Conservation (phyloP, 2,888 invertebrate species). For the Antitype chi region DNA sequence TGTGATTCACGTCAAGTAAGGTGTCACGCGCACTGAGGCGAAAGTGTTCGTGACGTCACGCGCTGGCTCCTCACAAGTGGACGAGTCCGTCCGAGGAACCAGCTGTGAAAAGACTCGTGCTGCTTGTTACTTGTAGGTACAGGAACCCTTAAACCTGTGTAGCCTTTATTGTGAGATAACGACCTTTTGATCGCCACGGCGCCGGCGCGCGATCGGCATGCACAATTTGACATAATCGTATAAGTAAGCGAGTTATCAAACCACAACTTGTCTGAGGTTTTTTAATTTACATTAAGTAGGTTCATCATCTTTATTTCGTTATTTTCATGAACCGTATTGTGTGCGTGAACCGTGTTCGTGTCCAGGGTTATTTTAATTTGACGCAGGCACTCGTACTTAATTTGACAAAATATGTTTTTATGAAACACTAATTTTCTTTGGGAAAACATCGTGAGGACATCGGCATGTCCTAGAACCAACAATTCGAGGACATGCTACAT, state of each 20-base stretch:
- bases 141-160: neutral
- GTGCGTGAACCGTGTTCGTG: no score
- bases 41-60: neutral
- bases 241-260: no score
- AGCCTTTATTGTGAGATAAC: neutral
- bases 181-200: no score
- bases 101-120: neutral
- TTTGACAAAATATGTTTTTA: neutral
- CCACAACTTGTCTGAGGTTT: neutral
- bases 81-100: neutral
- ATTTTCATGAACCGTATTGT: neutral
- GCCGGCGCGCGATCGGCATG: neutral
- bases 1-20: neutral
- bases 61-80: neutral
- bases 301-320: neutral
- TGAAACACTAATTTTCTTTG: no score
- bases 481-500: no score
- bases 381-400: no score
- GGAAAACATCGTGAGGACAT: no score
- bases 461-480: no score
- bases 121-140: neutral
- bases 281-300: neutral
- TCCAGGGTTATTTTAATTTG: neutral
- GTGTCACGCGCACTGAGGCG: neutral
- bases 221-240: neutral